Evolutionary conservation across 2,888 invertebrate genomes (phyloP).

Genomic region (Agriopis marginaria): DNA sequence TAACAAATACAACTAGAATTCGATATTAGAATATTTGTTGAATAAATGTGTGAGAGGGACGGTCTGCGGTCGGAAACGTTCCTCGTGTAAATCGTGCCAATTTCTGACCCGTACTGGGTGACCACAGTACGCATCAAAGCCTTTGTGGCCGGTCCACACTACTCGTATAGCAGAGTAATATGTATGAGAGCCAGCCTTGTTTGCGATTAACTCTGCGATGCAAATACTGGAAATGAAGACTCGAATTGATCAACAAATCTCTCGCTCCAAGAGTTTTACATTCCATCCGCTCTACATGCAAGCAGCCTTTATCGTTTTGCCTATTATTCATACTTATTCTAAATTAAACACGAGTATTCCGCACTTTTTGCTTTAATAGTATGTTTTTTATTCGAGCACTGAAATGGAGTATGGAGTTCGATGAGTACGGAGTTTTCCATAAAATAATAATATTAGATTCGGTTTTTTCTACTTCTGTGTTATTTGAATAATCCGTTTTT

Average conservation of each 20-base stretch:
- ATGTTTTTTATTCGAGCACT: neutral
- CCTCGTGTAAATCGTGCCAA: constrained; percentile 76
- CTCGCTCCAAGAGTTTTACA: constrained; percentile 31
- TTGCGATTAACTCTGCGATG: constrained; percentile 55
- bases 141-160: constrained; percentile 69
- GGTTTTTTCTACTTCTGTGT: too few relatives aligned
- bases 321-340: constrained; percentile 6
- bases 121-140: constrained; percentile 83
- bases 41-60: constrained; percentile 36
- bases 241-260: constrained; percentile 36
- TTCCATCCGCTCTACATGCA: constrained; percentile 25
- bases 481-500: too few relatives aligned
- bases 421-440: too few relatives aligned
- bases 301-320: constrained; percentile 10
- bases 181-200: constrained; percentile 53
- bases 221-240: constrained; percentile 53
- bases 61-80: constrained; percentile 62
- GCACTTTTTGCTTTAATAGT: neutral
- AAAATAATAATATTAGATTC: too few relatives aligned
- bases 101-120: constrained; percentile 76
- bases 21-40: constrained; percentile 22
- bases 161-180: constrained; percentile 47
- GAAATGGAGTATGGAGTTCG: neutral
- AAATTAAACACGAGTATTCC: constrained; percentile 13
- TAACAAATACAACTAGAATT: neutral